Evolutionary conservation across 2,888 invertebrate genomes (phyloP).

Genomic region (Papilio protenor): DNA sequence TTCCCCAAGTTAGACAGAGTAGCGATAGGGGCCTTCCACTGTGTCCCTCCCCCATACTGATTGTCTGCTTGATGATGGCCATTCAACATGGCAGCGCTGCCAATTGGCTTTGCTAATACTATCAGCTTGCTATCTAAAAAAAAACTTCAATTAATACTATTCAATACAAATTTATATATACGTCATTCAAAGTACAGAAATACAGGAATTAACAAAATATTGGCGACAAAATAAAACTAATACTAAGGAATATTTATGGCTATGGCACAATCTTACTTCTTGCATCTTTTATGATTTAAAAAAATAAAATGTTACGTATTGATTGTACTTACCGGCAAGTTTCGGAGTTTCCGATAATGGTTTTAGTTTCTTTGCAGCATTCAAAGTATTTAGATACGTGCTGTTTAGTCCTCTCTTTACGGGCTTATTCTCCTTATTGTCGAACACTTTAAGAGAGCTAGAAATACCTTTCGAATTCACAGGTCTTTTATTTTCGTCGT

Average conservation of each 20-base stretch:
- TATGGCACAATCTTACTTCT: not conserved
- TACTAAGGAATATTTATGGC: not conserved
- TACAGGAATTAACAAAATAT: not conserved
- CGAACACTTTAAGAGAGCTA: constrained; percentile 56
- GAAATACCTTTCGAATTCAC: constrained; percentile 61
- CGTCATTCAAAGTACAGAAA: not conserved
- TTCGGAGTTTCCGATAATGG: constrained; percentile 65
- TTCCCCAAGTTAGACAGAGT: constrained; percentile 95
- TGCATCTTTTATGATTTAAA: not conserved
- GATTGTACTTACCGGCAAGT: constrained; percentile 60
- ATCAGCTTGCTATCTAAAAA: constrained; percentile 58
- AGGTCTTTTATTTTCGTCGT: constrained; percentile 65
- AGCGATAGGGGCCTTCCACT: constrained; percentile 86
- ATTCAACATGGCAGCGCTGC: constrained; percentile 81
- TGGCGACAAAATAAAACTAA: not conserved
- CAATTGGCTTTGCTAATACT: constrained; percentile 60
- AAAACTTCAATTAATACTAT: constrained; percentile 37
- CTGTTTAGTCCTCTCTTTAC: constrained; percentile 69
- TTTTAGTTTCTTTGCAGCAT: constrained; percentile 76
- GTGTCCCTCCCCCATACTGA: constrained; percentile 73
- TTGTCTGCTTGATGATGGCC: constrained; percentile 78
- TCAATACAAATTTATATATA: not conserved
- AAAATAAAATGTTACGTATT: not conserved
- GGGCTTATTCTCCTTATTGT: constrained; percentile 76
- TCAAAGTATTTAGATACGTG: constrained; percentile 72